Evolutionary conservation across 23 tunicate genomes (phyloP).

Genomic region (Ciona savignyi): DNA sequence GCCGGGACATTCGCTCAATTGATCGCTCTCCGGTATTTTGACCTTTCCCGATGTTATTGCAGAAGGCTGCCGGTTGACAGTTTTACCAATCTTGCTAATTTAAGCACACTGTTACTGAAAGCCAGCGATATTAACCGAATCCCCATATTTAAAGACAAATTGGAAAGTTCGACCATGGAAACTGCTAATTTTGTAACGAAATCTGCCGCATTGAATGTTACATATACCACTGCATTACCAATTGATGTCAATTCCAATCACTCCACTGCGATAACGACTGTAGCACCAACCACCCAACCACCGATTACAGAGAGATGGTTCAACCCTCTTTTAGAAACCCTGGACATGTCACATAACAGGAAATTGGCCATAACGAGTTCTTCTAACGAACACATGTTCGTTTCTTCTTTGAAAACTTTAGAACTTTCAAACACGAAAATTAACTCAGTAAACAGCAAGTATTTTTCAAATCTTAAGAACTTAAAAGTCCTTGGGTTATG

Average conservation of each 20-base stretch:
- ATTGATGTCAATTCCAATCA: too few species aligned
- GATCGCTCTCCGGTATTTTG: slow-evolving; percentile 12
- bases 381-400: too few species aligned
- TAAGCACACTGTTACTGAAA: slow-evolving; percentile 20
- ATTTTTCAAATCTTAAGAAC: slow-evolving; percentile 3
- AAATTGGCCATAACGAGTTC: slow-evolving; percentile 8
- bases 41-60: slow-evolving; percentile 41
- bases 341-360: slow-evolving; percentile 40
- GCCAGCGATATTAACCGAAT: slow-evolving; percentile 6
- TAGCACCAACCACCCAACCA: too few species aligned
- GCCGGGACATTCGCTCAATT: slow-evolving; percentile 17
- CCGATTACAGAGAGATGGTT: slow-evolving; percentile 8
- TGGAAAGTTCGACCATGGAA: neutral
- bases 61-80: slow-evolving; percentile 18
- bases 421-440: too few species aligned
- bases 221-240: too few species aligned
- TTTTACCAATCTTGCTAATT: slow-evolving; percentile 17
- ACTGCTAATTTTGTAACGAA: neutral
- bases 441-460: too few species aligned
- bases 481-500: slow-evolving; percentile 9
- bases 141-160: slow-evolving; percentile 4
- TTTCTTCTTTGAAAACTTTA: too few species aligned
- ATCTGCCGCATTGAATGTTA: too few species aligned
- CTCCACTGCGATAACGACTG: too few species aligned
- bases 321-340: slow-evolving; percentile 17